Base-by-base conservation (phyloP, 37 sponge, comb jelly and placozoan genomes). In the Spongilla lacustris region DNA sequence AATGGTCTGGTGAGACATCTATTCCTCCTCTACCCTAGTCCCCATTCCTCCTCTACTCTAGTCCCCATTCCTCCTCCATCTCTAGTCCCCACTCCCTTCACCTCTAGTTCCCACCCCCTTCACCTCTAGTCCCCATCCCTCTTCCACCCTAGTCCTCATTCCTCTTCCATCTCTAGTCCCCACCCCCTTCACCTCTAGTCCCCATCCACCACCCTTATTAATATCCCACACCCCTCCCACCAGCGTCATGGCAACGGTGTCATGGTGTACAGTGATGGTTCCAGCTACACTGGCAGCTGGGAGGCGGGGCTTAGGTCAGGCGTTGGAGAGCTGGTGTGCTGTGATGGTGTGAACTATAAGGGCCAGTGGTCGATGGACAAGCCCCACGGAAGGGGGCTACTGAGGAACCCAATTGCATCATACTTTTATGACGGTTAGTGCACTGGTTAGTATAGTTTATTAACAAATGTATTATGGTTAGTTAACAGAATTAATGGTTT, bases 261-360 rank as follows among this genome's bases (percentile, higher is more conserved):
- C 1, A 93, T 88, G 88, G 82, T 81, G 72, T 97, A 93, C 81
- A 71, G 85, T 0, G 89, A 97, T 58, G 76, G 72, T 21, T 81
- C 92, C 0, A 91, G 69, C 26, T 97, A 93, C 85, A 82, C 75
- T 23, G 98, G 98, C 19, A 88, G 91, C 34, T 97, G 98, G 98
- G 24, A 68, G 38, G 37, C 69, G 19, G 96, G 88, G 8, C 73
- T 94, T 21, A 68, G 98, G 25, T 78, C 85, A 82, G 98, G 98
- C 22, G 83, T 93, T 25, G 98, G 98, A 28, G 94, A 93, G 70
- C 58, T 86, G 26, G 94, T 87, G 1, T 81, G 67, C 37, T 14
- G 36, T 35, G 85, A 94, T 26, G 96, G 90, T 25, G 71, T 91
- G 4, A 34, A 83, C 14, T 97, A 95, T 68, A 82, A n/a, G 28